Evolutionary conservation across 2,797 vertebrate genomes (phyloP).

Genomic region (Etheostoma nigrum): DNA sequence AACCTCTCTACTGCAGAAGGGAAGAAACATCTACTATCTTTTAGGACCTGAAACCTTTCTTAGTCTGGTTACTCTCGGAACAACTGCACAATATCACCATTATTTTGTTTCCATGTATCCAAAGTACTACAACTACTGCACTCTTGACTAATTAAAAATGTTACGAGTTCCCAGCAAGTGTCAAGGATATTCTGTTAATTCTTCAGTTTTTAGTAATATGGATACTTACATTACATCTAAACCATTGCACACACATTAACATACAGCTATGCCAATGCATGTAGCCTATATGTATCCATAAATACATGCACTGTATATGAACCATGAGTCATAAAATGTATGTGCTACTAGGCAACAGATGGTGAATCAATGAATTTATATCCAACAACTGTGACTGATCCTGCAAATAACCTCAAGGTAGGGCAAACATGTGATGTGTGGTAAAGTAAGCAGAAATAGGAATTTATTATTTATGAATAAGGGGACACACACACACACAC

Average conservation of each 20-base stretch:
- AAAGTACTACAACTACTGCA: background rate
- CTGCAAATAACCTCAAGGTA: constrained; percentile 8
- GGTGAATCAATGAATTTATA: constrained; percentile 26
- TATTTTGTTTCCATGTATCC: background rate
- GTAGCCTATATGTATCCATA: constrained; percentile 6
- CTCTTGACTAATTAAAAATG: background rate
- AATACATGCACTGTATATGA: background rate
- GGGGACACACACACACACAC: background rate
- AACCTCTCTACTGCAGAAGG: constrained; percentile 68
- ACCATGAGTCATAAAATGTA: constrained; percentile 20
- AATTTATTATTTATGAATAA: background rate
- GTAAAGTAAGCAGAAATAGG: background rate
- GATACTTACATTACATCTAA: background rate
- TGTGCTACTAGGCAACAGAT: constrained; percentile 20
- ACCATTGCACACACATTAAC: background rate
- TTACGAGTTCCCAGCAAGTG: background rate
- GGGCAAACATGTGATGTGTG: background rate
- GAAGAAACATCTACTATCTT: constrained; percentile 50
- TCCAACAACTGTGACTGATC: background rate
- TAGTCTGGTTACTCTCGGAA: constrained; percentile 1
- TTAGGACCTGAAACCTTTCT: constrained; percentile 46
- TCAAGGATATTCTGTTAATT: background rate
- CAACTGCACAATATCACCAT: background rate
- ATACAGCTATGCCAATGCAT: constrained; percentile 6
- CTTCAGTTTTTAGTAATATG: background rate